Base-by-base conservation (phyloP, 2,113 vertebrate genomes). In the Gulo gulo region DNA sequence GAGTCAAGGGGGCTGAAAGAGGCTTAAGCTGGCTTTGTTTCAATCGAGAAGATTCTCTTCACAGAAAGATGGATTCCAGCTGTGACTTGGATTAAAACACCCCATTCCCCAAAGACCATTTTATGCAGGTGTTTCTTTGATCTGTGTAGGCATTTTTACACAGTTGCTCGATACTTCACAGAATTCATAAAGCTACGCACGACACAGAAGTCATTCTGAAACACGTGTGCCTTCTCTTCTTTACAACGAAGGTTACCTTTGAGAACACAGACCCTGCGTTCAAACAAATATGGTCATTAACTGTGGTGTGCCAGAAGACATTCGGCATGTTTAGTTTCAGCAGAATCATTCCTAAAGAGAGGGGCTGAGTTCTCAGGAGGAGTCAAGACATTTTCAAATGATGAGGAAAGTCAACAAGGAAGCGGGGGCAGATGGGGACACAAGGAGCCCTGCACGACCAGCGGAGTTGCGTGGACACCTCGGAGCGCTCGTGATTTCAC, bases 81-180 rank as follows among this genome's bases (percentile, higher is more conserved):
- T 34, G 3, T 6, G 31, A 31, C 94, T 83, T 87, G 89, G 73
- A 96, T 73, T 96, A 81, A 83, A 98, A 81, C 47, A 82, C 84
- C 89, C 42, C 92, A 45, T 59, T 92, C 26, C 42, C 74, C 47
- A 47, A 81, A 84, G 81, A 67, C 50, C 63, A 52, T 55, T 96
- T 90, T 57, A 91, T 76, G 79, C 78, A 59, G 50, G 4, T 36
- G 96, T 85, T 87, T 67, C 93, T 96, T 80, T 96, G 87, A 67
- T 85, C 88, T 93, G 21, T 71, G 74, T 39, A 95, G 91, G 90
- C 90, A 45, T 97, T 96, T 93, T 76, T 71, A 97, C 97, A 97
- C 90, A 98, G 95, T 63, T 69, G 92, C 93, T 98, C 76, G 88
- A 88, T 57, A 88, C 5, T 57, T 89, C 15, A 24, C 80, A 81